Conservation (phyloP, 2,888 invertebrate genomes). For the Glyphotaelius pellucidus region DNA sequence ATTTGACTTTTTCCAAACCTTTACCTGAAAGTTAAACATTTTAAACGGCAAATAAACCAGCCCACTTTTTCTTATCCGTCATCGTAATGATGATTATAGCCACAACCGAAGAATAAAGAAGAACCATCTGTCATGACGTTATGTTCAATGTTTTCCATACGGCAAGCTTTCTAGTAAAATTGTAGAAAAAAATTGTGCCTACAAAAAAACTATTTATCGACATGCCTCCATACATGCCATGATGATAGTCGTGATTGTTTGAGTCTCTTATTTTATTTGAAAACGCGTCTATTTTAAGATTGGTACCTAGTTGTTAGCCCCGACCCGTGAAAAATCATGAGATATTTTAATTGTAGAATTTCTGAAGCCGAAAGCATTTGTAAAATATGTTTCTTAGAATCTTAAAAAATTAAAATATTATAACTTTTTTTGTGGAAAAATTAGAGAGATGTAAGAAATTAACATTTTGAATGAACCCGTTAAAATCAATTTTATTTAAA, state of each 20-base stretch:
- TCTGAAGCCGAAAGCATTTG: too few relatives aligned
- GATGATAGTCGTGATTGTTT: not conserved
- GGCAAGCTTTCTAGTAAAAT: not conserved
- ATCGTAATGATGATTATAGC: not conserved
- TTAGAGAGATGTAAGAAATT: too few relatives aligned
- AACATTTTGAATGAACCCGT: too few relatives aligned
- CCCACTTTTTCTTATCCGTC: not conserved
- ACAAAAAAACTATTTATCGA: not conserved
- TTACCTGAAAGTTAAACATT: not conserved
- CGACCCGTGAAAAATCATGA: too few relatives aligned
- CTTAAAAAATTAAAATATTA: too few relatives aligned
- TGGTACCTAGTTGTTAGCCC: too few relatives aligned
- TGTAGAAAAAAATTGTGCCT: not conserved
- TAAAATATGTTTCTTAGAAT: too few relatives aligned
- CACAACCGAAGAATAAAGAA: not conserved
- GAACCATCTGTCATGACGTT: not conserved
- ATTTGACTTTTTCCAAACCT: not conserved
- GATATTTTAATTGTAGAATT: too few relatives aligned
- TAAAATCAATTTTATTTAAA: too few relatives aligned
- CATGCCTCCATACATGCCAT: not conserved
- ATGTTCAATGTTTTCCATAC: not conserved
- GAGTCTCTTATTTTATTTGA: not conserved
- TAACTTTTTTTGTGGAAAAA: too few relatives aligned
- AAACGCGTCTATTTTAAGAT: not conserved
- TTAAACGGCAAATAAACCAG: not conserved